Evolutionary conservation across 1,140 invertebrate genomes (phyloP), one percentile per base, ranked within the genome.

Genomic region (Drosophila elegans): DNA sequence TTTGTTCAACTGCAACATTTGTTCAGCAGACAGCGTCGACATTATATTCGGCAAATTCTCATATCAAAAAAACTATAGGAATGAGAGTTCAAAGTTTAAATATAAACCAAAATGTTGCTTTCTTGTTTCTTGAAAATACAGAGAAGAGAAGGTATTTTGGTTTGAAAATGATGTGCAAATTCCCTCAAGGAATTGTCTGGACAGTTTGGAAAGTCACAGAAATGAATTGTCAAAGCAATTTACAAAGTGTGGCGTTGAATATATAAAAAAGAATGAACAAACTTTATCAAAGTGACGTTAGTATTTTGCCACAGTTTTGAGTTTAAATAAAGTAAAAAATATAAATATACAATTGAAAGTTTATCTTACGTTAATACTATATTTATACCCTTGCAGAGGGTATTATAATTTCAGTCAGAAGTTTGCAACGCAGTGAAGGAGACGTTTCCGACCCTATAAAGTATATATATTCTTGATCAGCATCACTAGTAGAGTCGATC

Each of bases 1-100:
- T 49, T 63, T 4, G 34, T n/a, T 10, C 21, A n/a, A 34, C 45
- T 42, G 67, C 60, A 64, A 63, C 67, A 56, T 44, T 55, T 71
- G 67, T 64, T 64, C 21, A 61, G 55, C 67, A 61, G 68, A 71
- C 75, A 60, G 27, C 27, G 36, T 52, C 34, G 64, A 12, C 36
- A 53, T 39, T 57, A 41, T 62, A 52, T 45, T 55, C 45, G 38
- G 48, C 11, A 32, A 51, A 53, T 21, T 57, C 73, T 54, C 76
- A 76, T 79, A 52, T 60, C 56, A 61, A 38, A 29, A 21, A 60
- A 45, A 1, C 29, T 55, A 55, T 63, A 52, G 21, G 34, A 32
- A 46, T 13, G 29, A 32, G 59, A 46, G 51, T 36, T 54, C 44
- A 63, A 54, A 49, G 51, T 66, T 57, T 32, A 12, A 12, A 66